Evolutionary conservation across 2,113 vertebrate genomes (phyloP), one percentile per base, ranked within the genome.

Genomic region (Raphicerus campestris): DNA sequence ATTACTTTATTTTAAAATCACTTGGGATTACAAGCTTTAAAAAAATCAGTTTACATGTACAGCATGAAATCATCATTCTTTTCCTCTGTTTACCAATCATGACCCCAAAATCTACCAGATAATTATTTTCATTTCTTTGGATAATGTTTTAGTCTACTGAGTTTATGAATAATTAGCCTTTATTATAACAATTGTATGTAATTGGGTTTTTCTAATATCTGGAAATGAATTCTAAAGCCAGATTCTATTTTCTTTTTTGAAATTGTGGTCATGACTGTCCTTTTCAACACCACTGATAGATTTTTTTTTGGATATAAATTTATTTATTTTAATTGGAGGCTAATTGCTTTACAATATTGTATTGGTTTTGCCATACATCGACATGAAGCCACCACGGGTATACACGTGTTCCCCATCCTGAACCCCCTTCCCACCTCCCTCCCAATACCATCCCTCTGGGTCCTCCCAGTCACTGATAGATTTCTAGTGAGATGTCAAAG

Each of bases 71-170:
- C 49, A 85, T 77, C 42, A 70, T 80, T 47, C 60, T 81, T 84
- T 92, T 5, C 20, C 32, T 75, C 35, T 49, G 39, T 49, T 93
- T 77, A 56, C 7, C 53, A 93, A 17, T 60, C 28, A 39, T 56
- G 56, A 88, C 66, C 28, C 22, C 22, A 17, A 10, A 58, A 70
- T 42, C 32, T 85, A 11, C 11, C 55, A 93, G 32, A 81, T 63
- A 80, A 80, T 87, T 78, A 89, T 92, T 94, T 90, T 47, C 81
- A 49, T 94, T 86, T 26, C 24, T 94, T 75, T 89, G 32, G 60
- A 60, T 15, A 82, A 81, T 94, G 73, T 87, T 88, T 85, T 49
- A 87, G 13, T 88, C 45, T 73, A 49, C n/a, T 78, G 73, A 87
- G 22, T 92, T 87, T 83, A 61, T 58, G 7, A 78, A 89, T 75